Evolutionary conservation across 2,888 invertebrate genomes (phyloP).

Genomic region (Tubulanus polymorphus): DNA sequence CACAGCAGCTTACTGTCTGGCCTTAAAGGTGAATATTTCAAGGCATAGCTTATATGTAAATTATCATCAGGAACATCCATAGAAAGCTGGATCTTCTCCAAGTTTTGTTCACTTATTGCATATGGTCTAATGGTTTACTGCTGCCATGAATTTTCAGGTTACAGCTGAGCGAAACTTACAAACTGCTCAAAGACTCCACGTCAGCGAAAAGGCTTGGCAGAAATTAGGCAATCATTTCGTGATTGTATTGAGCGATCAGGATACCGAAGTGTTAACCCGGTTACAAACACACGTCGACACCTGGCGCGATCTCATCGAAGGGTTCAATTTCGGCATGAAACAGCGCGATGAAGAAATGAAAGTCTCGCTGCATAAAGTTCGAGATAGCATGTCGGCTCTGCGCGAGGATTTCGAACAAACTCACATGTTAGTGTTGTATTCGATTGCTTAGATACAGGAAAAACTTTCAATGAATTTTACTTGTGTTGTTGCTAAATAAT

Average conservation of each 20-base stretch:
- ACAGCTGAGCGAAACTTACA: slow-evolving; percentile 47
- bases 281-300: slow-evolving; percentile 38
- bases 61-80: no score
- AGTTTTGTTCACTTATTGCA: background rate
- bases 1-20: slow-evolving; percentile 49
- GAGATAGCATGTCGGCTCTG: slow-evolving; percentile 31
- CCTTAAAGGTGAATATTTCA: slow-evolving; percentile 44
- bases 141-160: slow-evolving; percentile 28
- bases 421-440: slow-evolving; percentile 38
- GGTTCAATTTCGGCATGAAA: slow-evolving; percentile 36
- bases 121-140: background rate
- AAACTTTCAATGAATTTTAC: background rate
- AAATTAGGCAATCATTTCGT: slow-evolving; percentile 51
- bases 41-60: no score
- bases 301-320: slow-evolving; percentile 45
- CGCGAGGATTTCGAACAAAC: slow-evolving; percentile 33
- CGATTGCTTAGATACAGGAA: background rate
- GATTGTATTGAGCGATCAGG: slow-evolving; percentile 49
- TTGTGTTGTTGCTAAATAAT: background rate
- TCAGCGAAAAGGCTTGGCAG: slow-evolving; percentile 50
- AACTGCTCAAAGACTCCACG: slow-evolving; percentile 48
- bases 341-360: slow-evolving; percentile 41
- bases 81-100: no score
- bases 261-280: slow-evolving; percentile 43
- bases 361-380: slow-evolving; percentile 27